Conservation (phyloP, 2,113 vertebrate species). For the Perognathus longimembris region DNA sequence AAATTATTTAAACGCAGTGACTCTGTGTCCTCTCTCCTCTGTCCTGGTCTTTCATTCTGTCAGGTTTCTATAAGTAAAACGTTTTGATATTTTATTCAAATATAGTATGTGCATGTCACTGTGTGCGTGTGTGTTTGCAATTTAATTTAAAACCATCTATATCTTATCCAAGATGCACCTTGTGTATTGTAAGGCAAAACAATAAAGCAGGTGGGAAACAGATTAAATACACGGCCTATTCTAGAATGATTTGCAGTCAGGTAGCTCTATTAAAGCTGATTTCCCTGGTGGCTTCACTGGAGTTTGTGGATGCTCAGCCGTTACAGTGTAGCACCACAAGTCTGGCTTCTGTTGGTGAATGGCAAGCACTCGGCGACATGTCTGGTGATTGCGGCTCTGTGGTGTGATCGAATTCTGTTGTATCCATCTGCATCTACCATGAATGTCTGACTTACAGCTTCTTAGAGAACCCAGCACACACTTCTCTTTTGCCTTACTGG, state of each 20-base stretch:
- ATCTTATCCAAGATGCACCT: not conserved
- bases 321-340: not conserved
- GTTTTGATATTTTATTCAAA: not conserved
- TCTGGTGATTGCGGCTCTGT: not conserved
- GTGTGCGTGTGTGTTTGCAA: not conserved
- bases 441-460: not conserved
- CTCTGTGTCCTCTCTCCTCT: not conserved
- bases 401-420: not conserved
- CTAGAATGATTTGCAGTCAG: conserved; percentile 14
- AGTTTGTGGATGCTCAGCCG: not conserved
- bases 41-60: not conserved
- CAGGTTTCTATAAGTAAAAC: not conserved
- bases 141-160: conserved; percentile 1
- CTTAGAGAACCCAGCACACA: not conserved
- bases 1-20: not conserved
- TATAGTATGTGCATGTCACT: not conserved
- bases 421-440: not conserved
- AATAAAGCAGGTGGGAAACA: conserved; percentile 12
- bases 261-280: conserved; percentile 38
- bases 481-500: not conserved
- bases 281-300: conserved; percentile 29
- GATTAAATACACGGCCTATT: conserved; percentile 44
- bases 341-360: conserved; percentile 39
- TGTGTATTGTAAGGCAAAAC: conserved; percentile 28
- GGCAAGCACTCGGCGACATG: not conserved